Evolutionary conservation across 2,113 vertebrate species (phyloP).

Genomic region (Peromyscus californicus): DNA sequence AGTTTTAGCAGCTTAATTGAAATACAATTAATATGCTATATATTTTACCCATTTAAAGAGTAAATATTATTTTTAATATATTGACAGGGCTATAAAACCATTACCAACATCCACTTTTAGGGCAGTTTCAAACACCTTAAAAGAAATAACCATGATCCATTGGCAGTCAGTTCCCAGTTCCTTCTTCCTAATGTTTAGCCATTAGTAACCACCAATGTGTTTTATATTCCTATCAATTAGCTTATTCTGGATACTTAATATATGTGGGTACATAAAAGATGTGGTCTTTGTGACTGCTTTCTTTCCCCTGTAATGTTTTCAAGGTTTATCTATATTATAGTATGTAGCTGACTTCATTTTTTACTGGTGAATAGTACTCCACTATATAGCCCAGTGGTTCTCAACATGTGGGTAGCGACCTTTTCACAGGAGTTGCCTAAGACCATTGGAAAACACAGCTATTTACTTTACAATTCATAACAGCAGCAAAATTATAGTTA

Average conservation of each 20-base stretch:
- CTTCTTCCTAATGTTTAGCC: background rate
- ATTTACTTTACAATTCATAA: background rate
- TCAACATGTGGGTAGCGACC: background rate
- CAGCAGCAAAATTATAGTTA: background rate
- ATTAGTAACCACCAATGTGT: background rate
- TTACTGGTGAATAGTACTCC: constrained; percentile 23
- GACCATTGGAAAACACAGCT: background rate
- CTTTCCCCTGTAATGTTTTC: background rate
- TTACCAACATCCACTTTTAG: background rate
- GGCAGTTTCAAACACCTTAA: background rate
- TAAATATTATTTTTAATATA: constrained; percentile 18
- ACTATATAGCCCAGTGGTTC: background rate
- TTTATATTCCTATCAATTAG: background rate
- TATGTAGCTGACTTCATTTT: constrained; percentile 30
- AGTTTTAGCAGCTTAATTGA: background rate
- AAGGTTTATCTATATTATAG: background rate
- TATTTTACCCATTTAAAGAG: background rate
- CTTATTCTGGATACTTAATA: background rate
- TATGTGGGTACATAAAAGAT: background rate
- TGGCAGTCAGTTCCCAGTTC: background rate
- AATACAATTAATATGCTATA: background rate
- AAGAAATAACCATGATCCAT: background rate
- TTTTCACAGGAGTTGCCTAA: background rate
- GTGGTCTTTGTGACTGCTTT: background rate
- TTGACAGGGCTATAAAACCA: background rate